Evolutionary conservation across 2,113 vertebrate species (phyloP), one percentile per base, ranked within the genome.

Genomic region (Paramormyrops kingsleyae): DNA sequence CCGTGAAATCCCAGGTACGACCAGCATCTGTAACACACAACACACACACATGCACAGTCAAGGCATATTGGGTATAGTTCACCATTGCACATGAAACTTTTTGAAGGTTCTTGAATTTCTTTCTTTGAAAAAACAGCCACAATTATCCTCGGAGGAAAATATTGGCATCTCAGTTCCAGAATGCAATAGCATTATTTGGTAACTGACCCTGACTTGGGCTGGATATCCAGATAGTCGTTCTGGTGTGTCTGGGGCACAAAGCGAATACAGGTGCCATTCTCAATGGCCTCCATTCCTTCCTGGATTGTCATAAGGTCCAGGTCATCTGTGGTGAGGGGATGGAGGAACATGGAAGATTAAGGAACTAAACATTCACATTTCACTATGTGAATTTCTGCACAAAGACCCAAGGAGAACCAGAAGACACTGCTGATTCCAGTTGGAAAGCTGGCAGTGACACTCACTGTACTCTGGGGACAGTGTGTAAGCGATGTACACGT

Each of bases 241-340:
- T 98, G 96, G 90, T 95, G 96, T 86, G 96, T 97, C 88, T 90
- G 92, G 4, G 95, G 95, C 91, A 97, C 94, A 93, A 97, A 97
- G 5, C 94, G 94, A 90, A 98, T 94, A 87, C 97, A 98, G 59
- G 97, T 97, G 49, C 95, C 92, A 0, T 95, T 94, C 91, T 96
- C 95, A 89, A 97, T 91, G 89, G 95, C 95, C 88, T 96, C 93
- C 95, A 97, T 97, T 4, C 92, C 95, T 83, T 93, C 92, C 90
- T 93, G 94, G 89, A 96, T 95, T 27, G 92, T 35, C 53, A 91
- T 92, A 46, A 74, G 53, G 21, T 96, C 95, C 12, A 91, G 50
- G 1, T 95, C 95, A 92, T 88, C 96, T 96, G 88, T 90, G 35
- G 19, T 27, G 24, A 87, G 13, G 31, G 8, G 24, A 66, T 4